Base-by-base conservation (phyloP, 2,113 vertebrate species). In the Chloropsis cyanopogon region DNA sequence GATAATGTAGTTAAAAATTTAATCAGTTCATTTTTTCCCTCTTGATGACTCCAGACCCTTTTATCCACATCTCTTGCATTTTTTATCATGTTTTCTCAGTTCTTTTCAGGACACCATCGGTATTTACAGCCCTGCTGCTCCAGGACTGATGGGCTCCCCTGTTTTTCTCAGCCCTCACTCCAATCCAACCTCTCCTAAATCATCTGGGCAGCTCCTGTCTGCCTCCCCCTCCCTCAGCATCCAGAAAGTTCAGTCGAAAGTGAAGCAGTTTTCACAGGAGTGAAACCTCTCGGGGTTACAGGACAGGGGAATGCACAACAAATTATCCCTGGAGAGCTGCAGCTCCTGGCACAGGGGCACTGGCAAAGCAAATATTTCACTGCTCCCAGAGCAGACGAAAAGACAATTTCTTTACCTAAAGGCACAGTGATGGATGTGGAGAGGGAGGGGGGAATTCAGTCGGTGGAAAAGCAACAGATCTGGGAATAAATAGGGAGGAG, bases 1-100 rank as follows among this genome's bases (percentile, higher is more conserved):
- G 93, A 96, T 96, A 95, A 95, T 33, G 75, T 31, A 84, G 86
- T 79, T 96, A 90, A 95, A 94, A 97, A 42, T 80, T 96, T 91
- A 94, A 95, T 93, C 91, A 59, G 39, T 54, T 89, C 65, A 19
- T 92, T 92, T 82, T 59, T 72, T 49, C 68, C 70, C 77, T 73
- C 88, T 14, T 93, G 91, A 53, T 95, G 92, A 54, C 81, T 89
- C 88, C 88, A 94, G 82, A 72, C 81, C 88, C 82, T 96, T 93
- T 88, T 57, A 95, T 66, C 54, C 79, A 72, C 92, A 69, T 64
- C 88, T 96, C 78, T 4, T 93, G 73, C 71, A 93, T 96, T 96
- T 96, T 94, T 95, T 49, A 86, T 95, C 26, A 1, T 70, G 90
- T 97, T 94, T 94, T 92, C 95, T 88, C 86, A 86, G 88, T 96